Percentiles rank a stretch among this genome's conserved stretches.
Evolutionary conservation across 2,888 invertebrate genomes (phyloP).

Genomic region (Hecatera dysodea): DNA sequence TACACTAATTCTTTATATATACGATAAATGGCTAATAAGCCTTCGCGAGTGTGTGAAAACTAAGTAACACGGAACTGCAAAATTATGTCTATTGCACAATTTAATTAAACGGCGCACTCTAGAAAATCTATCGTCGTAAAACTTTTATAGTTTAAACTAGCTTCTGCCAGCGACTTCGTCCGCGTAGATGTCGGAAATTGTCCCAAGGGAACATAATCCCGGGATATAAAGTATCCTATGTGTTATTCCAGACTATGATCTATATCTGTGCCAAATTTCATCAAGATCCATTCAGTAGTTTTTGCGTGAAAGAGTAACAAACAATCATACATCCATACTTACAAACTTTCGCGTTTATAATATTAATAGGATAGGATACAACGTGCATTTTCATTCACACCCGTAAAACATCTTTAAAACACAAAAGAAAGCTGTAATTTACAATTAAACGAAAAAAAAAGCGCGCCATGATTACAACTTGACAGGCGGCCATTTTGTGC

Average conservation of each 20-base stretch:
- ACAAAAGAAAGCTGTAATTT: conserved; percentile 14
- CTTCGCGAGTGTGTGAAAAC: not conserved
- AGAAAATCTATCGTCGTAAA: conserved; percentile 25
- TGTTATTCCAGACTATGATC: too few species aligned
- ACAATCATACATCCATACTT: too few species aligned
- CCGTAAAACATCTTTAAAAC: conserved; percentile 16
- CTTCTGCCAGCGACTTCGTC: too few species aligned
- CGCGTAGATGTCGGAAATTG: too few species aligned
- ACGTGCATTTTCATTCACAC: conserved; percentile 4
- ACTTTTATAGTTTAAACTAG: conserved; percentile 8
- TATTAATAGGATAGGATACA: too few species aligned
- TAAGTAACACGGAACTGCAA: conserved; percentile 4
- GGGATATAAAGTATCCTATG: too few species aligned
- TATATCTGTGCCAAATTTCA: too few species aligned
- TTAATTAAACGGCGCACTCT: not conserved
- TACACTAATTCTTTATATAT: not conserved
- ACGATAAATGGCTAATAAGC: not conserved
- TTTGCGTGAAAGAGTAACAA: too few species aligned
- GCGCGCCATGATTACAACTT: conserved; percentile 36
- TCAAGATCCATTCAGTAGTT: too few species aligned
- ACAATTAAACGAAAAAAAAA: conserved; percentile 31
- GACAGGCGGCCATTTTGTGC: conserved; percentile 51
- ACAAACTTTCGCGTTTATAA: too few species aligned
- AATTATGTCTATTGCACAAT: conserved; percentile 16
- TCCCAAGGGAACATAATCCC: too few species aligned